Base-by-base conservation (phyloP, 2,113 vertebrate species). In the Oenanthe oenanthe region DNA sequence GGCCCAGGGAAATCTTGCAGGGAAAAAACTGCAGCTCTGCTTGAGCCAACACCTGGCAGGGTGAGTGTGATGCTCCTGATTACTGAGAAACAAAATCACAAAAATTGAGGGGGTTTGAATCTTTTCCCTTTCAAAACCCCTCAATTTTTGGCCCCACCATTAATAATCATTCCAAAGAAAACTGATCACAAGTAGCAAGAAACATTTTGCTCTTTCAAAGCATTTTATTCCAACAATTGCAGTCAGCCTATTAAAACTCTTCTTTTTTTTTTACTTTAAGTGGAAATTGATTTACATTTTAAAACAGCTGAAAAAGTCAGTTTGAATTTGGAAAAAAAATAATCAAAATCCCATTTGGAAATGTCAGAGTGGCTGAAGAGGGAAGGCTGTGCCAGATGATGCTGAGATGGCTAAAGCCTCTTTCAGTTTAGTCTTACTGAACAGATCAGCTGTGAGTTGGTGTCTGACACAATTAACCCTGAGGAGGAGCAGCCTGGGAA, bases 251-350 rank as follows among this genome's bases (percentile, higher is more conserved):
- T 92, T 90, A 93, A 90, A 93, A 85, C 17, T 5, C 45, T 89
- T 53, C 66, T 14, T 66, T 57, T 36, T 36, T 36, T 81, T 50
- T 42, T 29, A 34, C 28, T 8, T 17, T 1, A 13, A 82, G 36
- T 19, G 62, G 50, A 61, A 75, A 90, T 90, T 82, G 82, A 95
- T 96, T 92, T 90, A 88, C 82, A 88, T 93, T 92, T 93, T 85
- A 68, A 94, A 96, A 58, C 88, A 79, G 81, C 70, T 70, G 88
- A 72, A 93, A 75, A 94, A 96, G 90, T 85, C 74, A 82, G 54
- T 76, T 73, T 54, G 71, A 79, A 88, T 94, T 94, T 74, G 3
- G 16, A 20, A 89, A 85, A 73, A 45, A 50, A 57, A 38, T 5
- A 34, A 67, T 61, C 14, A 57, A 63, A 88, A 63, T 60, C 75